phyloP scores from a whole-genome alignment of 2,113 vertebrate species.

The Tetrax tetrax region DNA sequence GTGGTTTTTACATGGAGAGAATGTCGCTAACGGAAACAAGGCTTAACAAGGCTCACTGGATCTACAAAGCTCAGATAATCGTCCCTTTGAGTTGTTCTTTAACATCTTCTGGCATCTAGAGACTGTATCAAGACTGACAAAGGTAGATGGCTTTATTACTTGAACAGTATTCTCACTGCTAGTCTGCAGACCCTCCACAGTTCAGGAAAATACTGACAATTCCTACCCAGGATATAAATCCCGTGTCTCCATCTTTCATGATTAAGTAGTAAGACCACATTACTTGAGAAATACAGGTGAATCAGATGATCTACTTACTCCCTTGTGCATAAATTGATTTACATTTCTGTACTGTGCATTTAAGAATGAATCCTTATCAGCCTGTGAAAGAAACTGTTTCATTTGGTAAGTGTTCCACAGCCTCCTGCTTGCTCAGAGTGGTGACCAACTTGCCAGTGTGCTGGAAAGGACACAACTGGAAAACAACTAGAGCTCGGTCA shows the following conservation, averaged over 20 bases:
- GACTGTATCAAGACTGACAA: neutral
- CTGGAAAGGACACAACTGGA: neutral
- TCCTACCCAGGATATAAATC: neutral
- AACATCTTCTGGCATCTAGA: neutral
- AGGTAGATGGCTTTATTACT: neutral
- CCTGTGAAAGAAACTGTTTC: neutral
- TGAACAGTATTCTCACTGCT: neutral
- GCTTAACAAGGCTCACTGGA: neutral
- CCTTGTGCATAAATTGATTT: conserved; percentile 12
- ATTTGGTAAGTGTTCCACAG: neutral
- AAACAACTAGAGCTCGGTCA: neutral
- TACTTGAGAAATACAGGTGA: conserved; percentile 17
- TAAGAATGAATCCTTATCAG: conserved; percentile 53
- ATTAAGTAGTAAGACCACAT: neutral
- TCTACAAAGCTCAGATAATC: neutral
- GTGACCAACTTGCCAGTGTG: neutral
- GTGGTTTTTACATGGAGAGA: neutral
- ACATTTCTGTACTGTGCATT: conserved; percentile 17
- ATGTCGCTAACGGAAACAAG: neutral
- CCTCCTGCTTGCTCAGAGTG: neutral
- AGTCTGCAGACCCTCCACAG: conserved; percentile 2
- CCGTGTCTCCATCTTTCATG: neutral
- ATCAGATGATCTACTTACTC: conserved; percentile 4
- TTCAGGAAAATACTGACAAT: neutral
- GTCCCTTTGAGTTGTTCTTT: neutral